Conservation (phyloP, 1,140 invertebrate genomes). For the Drosophila bifasciata region DNA sequence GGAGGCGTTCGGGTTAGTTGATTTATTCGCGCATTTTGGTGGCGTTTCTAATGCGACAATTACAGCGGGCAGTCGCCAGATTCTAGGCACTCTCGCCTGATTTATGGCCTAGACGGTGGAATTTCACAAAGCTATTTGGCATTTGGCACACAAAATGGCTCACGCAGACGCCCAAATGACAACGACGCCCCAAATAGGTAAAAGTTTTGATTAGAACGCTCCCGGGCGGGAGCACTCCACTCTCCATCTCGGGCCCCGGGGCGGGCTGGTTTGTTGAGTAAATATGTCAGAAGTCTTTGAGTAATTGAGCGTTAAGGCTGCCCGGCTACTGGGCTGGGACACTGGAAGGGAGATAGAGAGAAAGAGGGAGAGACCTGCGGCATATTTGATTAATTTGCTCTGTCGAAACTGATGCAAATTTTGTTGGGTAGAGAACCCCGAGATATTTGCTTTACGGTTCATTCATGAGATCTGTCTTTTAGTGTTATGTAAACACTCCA, state of each 20-base stretch:
- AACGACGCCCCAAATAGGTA: constrained; percentile 42
- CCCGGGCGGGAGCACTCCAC: constrained; percentile 10
- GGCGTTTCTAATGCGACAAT: constrained; percentile 81
- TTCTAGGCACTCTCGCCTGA: constrained; percentile 71
- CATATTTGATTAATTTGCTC: constrained; percentile 68
- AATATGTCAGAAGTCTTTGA: constrained; percentile 70
- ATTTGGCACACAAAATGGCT: constrained; percentile 71
- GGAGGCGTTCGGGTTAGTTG: constrained; percentile 59
- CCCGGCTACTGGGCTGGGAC: constrained; percentile 37
- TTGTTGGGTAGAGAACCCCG: constrained; percentile 23
- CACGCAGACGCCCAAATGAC: constrained; percentile 44
- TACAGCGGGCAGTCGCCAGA: constrained; percentile 62
- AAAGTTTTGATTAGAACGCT: constrained; percentile 66
- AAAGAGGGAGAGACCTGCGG: constrained; percentile 23
- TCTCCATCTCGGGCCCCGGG: constrained; percentile 26
- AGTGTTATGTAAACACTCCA: constrained; percentile 79
- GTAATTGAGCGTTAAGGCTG: constrained; percentile 71
- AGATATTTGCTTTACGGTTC: constrained; percentile 74
- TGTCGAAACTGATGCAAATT: constrained; percentile 74
- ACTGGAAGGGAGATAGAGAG: constrained; percentile 7
- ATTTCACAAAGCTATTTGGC: constrained; percentile 71
- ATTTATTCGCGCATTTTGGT: constrained; percentile 74
- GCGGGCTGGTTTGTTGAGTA: constrained; percentile 69
- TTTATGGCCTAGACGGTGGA: constrained; percentile 67
- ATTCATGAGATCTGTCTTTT: constrained; percentile 61